Conservation (phyloP, 2,113 vertebrate species). For the Thalassoma bifasciatum region DNA sequence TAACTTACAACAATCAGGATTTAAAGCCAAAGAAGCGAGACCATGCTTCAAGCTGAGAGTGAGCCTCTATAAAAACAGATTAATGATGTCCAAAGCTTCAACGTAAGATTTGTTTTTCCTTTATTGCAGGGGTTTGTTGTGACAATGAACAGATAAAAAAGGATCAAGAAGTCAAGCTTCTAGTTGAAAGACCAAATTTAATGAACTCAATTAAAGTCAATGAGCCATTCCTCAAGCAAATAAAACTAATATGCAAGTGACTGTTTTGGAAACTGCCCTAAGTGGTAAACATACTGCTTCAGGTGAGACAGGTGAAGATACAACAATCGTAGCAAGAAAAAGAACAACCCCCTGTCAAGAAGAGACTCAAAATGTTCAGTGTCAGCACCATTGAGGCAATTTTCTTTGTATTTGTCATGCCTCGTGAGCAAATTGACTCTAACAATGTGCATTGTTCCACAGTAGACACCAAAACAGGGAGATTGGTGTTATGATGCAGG, state of each 20-base stretch:
- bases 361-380: background rate
- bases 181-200: too few species aligned
- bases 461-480: background rate
- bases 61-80: too few species aligned
- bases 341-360: background rate
- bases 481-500: conserved; percentile 2
- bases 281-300: background rate
- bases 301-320: background rate
- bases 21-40: too few species aligned
- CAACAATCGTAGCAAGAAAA: background rate
- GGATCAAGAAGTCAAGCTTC: too few species aligned
- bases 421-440: conserved; percentile 1
- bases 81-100: too few species aligned
- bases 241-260: background rate
- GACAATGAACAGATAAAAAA: too few species aligned
- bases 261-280: background rate
- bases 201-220: too few species aligned
- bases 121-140: too few species aligned
- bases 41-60: too few species aligned
- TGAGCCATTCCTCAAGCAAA: background rate
- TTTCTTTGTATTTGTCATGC: background rate
- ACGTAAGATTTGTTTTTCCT: too few species aligned
- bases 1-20: too few species aligned
- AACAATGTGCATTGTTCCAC: conserved; percentile 3
- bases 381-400: background rate